These are phyloP conservation scores for Erithacus rubecula DNA, from an alignment of 2,797 vertebrate genomes.

Conservation along the genomic window DNA sequence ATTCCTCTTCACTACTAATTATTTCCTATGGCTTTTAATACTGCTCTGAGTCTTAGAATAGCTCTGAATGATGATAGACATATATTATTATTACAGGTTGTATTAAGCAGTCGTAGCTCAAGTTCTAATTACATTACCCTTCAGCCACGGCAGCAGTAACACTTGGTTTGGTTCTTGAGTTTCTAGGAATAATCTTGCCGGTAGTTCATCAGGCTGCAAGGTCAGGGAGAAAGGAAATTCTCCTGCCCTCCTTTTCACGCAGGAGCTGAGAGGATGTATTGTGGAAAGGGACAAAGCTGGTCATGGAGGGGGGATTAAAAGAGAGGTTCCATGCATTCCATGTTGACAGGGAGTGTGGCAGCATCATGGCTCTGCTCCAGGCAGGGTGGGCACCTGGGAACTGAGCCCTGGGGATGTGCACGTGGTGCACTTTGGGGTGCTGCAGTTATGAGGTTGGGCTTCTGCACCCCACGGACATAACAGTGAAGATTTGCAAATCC, in stretches of 20 bases:
- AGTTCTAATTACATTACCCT: constrained; percentile 31
- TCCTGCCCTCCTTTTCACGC: neutral
- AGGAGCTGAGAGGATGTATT: neutral
- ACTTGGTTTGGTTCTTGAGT: neutral
- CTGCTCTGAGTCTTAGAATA: constrained; percentile 9
- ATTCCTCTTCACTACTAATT: constrained; percentile 52
- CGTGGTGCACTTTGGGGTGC: neutral
- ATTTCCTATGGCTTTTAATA: constrained; percentile 60
- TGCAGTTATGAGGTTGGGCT: neutral
- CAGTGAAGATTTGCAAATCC: neutral
- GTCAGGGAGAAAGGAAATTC: neutral
- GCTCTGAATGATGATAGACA: constrained; percentile 32
- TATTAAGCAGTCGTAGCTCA: constrained; percentile 33
- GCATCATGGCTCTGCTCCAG: neutral
- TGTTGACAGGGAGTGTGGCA: neutral
- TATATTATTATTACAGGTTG: constrained; percentile 45
- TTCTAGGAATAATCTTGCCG: neutral
- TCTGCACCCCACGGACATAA: neutral
- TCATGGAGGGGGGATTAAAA: neutral
- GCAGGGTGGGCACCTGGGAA: accelerated
- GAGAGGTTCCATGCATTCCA: accelerated
- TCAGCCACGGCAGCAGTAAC: constrained; percentile 35
- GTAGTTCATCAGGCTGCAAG: constrained; percentile 1
- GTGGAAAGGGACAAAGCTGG: neutral
- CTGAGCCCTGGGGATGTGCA: neutral